A percentile compares a stretch with the other conserved stretches of the same genome.
These are phyloP conservation scores for Cordilura impudica DNA, from an alignment of 2,888 invertebrate species.

Conservation along the genomic window DNA sequence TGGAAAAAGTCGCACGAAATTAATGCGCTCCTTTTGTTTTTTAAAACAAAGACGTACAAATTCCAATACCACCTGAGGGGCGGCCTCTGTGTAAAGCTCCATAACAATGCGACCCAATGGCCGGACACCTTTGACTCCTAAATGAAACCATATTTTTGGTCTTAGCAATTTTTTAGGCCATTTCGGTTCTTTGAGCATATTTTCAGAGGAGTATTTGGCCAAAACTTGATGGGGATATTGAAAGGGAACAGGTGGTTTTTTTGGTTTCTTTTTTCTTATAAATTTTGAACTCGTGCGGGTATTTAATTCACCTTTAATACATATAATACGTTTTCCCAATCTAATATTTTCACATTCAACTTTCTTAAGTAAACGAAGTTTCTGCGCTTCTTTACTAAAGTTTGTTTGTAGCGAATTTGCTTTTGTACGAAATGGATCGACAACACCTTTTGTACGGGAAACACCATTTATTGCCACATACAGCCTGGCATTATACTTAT, in stretches of 20 bases:
- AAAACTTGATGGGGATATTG: slow-evolving; percentile 47
- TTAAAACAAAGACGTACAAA: slow-evolving; percentile 65
- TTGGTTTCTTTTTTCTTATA: background rate
- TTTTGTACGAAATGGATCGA: background rate
- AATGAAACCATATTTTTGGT: slow-evolving; percentile 68
- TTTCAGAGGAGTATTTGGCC: slow-evolving; percentile 58
- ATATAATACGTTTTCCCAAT: slow-evolving; percentile 32
- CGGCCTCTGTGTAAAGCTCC: slow-evolving; percentile 69
- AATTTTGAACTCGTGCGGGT: slow-evolving; percentile 20
- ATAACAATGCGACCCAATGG: slow-evolving; percentile 67
- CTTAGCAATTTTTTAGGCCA: slow-evolving; percentile 61
- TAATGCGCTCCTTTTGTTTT: slow-evolving; percentile 42
- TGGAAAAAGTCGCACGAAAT: slow-evolving; percentile 67
- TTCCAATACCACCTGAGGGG: slow-evolving; percentile 68
- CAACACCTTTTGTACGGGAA: slow-evolving; percentile 31
- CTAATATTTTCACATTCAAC: slow-evolving; percentile 33
- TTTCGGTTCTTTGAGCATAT: slow-evolving; percentile 38
- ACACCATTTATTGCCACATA: slow-evolving; percentile 48
- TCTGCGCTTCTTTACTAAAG: slow-evolving; percentile 3
- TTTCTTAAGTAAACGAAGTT: background rate
- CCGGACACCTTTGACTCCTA: slow-evolving; percentile 65
- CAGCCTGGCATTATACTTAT: slow-evolving; percentile 48
- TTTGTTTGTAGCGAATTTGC: background rate
- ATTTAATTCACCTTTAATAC: slow-evolving; percentile 5
- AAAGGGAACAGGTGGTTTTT: slow-evolving; percentile 1